Base-by-base conservation (phyloP, 2,888 invertebrate species). In the Papilio gigon region DNA sequence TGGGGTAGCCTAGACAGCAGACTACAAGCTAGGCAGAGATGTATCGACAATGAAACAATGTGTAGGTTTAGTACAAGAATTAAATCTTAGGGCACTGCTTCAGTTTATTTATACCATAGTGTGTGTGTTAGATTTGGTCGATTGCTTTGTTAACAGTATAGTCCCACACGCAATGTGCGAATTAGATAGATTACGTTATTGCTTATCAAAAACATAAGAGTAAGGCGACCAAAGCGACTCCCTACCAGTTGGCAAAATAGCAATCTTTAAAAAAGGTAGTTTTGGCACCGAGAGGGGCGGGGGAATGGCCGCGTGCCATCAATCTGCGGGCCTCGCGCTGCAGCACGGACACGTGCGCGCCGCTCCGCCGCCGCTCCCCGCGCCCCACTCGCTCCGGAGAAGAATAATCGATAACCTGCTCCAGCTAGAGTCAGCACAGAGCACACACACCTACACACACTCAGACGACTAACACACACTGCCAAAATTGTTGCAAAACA, bases 391-490 rank as follows among this genome's bases (percentile, higher is more conserved):
- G n/a, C n/a, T n/a, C 53, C 27, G 9, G 53, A 56, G 30, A 56
- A 56, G 53, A 56, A 56, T 56, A 56, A 56, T 56, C 53, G 53
- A 56, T 56, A 53, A 14, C 53, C n/a, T 30, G 30, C 30, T 56
- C 30, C 53, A 30, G 30, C 53, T 56, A 56, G 30, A 30, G 30
- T 56, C n/a, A 56, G 47, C 22, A 22, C 22, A 47, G 11, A 20
- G 11, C 20, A 17, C 42, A 25, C 25, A 50, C 50, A 50, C 22
- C 25, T 25, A 50, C 22, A 56, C 30, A 30, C 50, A 53, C 50
- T n/a, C n/a, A n/a, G n/a, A n/a, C n/a, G n/a, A n/a, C n/a, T n/a
- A n/a, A 53, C 50, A 53, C 53, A 53, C 30, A 25, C n/a, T n/a
- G n/a, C 27, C 25, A 14, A 53, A 53, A 27, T 53, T 50, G 50